Conservation (phyloP, 2,113 vertebrate genomes). For the Pardalotus punctatus region DNA sequence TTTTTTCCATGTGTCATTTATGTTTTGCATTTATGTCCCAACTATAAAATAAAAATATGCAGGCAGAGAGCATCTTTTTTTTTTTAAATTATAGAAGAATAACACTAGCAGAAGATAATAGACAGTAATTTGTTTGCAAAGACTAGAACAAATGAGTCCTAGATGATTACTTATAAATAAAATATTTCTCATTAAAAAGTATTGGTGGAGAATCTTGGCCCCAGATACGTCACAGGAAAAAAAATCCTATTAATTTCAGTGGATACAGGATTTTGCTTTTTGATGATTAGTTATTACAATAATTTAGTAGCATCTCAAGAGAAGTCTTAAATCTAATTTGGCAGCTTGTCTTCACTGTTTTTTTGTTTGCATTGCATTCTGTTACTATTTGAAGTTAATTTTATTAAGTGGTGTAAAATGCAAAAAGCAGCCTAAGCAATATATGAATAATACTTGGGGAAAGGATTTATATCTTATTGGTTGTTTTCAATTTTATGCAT, state of each 20-base stretch:
- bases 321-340: constrained; percentile 8
- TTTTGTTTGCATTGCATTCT: constrained; percentile 7
- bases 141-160: background rate
- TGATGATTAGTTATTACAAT: background rate
- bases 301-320: background rate
- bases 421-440: background rate
- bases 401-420: background rate
- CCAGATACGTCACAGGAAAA: background rate
- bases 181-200: constrained; percentile 21
- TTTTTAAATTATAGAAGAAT: background rate
- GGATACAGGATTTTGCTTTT: background rate
- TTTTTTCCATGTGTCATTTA: background rate
- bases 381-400: constrained; percentile 1
- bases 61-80: background rate
- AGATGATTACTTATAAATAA: constrained; percentile 24
- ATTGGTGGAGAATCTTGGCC: background rate
- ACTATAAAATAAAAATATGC: background rate
- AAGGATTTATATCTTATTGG: background rate
- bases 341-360: background rate
- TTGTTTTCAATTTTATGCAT: background rate
- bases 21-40: background rate
- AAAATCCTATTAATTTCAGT: background rate
- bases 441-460: background rate
- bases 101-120: background rate
- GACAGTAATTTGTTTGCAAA: constrained; percentile 6